Conservation (phyloP, 2,797 vertebrate species). For the Leuciscus waleckii region DNA sequence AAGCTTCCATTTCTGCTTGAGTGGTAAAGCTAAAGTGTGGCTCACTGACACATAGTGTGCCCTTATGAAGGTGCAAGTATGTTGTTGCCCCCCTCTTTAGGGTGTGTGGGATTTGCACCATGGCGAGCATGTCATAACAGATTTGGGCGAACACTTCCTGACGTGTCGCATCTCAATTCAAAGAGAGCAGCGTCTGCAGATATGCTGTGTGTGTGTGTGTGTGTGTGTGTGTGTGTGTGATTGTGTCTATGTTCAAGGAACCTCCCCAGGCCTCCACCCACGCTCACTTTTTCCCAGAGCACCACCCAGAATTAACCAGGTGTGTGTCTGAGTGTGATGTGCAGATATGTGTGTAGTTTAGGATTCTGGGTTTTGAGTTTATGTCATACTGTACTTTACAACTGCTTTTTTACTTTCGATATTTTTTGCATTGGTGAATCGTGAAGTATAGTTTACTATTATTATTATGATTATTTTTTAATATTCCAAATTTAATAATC, state of each 20-base stretch:
- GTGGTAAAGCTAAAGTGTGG: constrained; percentile 9
- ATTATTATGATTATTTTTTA: not conserved
- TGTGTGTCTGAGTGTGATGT: constrained; percentile 52
- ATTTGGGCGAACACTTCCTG: constrained; percentile 65
- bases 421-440: not conserved
- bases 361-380: constrained; percentile 88
- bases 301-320: constrained; percentile 49
- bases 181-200: constrained; percentile 68
- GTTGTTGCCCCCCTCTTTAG: constrained; percentile 54
- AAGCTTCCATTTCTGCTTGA: constrained; percentile 16
- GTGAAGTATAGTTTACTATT: not conserved
- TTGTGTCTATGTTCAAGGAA: constrained; percentile 55
- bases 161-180: constrained; percentile 62
- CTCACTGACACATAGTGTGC: constrained; percentile 4
- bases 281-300: constrained; percentile 22
- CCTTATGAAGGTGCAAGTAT: constrained; percentile 62
- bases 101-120: constrained; percentile 65
- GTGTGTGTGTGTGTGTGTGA: constrained; percentile 50
- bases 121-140: constrained; percentile 71
- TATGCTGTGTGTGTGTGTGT: constrained; percentile 54
- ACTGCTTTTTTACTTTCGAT: not conserved
- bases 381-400: constrained; percentile 66
- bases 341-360: constrained; percentile 96
- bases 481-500: not conserved
- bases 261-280: constrained; percentile 39